Evolutionary conservation across 1,140 invertebrate genomes (phyloP), one percentile per base, ranked within the genome.

Genomic region (Choristoneura fumiferana): DNA sequence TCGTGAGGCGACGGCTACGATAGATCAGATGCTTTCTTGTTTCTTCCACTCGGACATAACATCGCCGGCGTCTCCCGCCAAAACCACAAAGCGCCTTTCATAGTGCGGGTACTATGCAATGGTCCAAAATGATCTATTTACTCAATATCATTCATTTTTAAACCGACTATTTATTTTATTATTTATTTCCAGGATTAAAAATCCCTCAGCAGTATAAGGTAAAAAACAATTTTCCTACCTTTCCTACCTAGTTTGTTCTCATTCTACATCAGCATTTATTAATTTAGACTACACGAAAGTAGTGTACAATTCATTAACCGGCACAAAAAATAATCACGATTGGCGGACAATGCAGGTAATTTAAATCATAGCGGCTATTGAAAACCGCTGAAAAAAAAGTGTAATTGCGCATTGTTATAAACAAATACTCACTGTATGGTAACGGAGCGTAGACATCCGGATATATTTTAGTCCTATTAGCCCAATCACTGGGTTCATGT

Each of bases 381-480:
- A 49, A 45, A 33, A 49, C 18, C 22, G 18, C n/a, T 22, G 34
- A 55, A 55, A 55, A 38, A 36, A 55, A 55, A 55, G 35, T 14
- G 38, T 14, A 29, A 8, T 13, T 6, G 43, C 22, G 0, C 43
- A 45, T 17, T 18, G 17, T 22, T 18, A 45, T 13, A 15, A 45
- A 17, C 17, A 18, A 57, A 17, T 59, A 84, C 85, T 85, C 72
- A 88, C 85, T 88, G 55, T 85, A 88, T 17, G 85, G 85, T 34
- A 89, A 61, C 49, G 86, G 86, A 34, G 84, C 86, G 54, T 89
- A 89, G 17, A 89, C 86, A 59, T 89, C 86, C 35, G 84, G 84
- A 69, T 86, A 89, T 54, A 78, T 78, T 58, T 76, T 75, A 2
- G 81, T 83, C 57, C 85, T 81, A 58, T 87, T 87, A 6, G 60